A percentile compares a stretch with the other conserved stretches of the same genome.
Conservation (phyloP, 1,140 invertebrate genomes). For the Solenopsis fugax region DNA sequence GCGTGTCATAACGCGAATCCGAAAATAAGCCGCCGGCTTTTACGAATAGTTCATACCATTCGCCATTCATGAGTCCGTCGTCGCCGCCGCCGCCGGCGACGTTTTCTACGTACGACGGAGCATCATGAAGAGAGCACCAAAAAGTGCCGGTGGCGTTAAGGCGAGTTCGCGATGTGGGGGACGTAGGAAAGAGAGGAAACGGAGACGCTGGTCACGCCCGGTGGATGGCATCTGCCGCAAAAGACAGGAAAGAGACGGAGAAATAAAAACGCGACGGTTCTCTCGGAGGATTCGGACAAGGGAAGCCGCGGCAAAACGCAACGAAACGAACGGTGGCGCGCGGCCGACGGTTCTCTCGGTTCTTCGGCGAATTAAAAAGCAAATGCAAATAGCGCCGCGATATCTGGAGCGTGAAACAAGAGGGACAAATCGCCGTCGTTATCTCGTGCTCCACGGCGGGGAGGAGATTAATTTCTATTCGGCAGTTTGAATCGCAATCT, state of each 20-base stretch:
- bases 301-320: not conserved
- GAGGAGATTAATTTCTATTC: slow-evolving; percentile 3
- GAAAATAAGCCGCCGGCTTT: slow-evolving; percentile 61
- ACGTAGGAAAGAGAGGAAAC: no score
- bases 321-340: not conserved
- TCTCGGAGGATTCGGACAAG: not conserved
- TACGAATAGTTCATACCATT: slow-evolving; percentile 46
- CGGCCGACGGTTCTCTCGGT: not conserved
- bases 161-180: not conserved
- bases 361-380: slow-evolving; percentile 50
- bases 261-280: slow-evolving; percentile 39
- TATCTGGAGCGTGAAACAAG: slow-evolving; percentile 62
- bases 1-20: slow-evolving; percentile 51
- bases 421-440: slow-evolving; percentile 49
- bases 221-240: slow-evolving; percentile 63
- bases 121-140: slow-evolving; percentile 28
- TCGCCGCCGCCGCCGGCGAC: not conserved
- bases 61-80: slow-evolving; percentile 62
- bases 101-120: slow-evolving; percentile 25
- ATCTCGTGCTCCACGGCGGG: slow-evolving; percentile 1
- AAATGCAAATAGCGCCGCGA: slow-evolving; percentile 42
- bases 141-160: slow-evolving; percentile 36
- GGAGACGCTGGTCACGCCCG: slow-evolving; percentile 52
- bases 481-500: not conserved
- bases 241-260: slow-evolving; percentile 49